Conservation (phyloP, 2,113 vertebrate species). For the Cyrtonyx montezumae region DNA sequence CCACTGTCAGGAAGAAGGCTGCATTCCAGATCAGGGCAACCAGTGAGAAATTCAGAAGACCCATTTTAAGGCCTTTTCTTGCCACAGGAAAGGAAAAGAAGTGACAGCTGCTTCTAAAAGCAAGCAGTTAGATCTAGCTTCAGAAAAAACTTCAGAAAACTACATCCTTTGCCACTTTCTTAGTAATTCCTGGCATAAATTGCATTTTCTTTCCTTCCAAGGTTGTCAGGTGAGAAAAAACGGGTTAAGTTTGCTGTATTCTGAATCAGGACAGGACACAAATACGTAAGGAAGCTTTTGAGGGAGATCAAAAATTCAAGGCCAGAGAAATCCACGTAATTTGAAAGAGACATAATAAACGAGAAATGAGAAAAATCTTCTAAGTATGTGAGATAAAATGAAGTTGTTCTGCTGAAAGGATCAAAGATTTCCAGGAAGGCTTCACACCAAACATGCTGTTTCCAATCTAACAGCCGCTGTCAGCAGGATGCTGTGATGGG, state of each 20-base stretch:
- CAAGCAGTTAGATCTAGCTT: background rate
- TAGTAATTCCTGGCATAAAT: background rate
- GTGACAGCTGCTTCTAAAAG: background rate
- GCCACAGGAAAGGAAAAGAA: background rate
- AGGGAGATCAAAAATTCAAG: conserved; percentile 14
- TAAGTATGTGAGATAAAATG: background rate
- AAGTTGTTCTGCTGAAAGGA: background rate
- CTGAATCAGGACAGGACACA: background rate
- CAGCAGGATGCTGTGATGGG: background rate
- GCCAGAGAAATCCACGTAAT: background rate
- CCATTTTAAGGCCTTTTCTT: background rate
- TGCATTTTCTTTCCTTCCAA: conserved; percentile 5
- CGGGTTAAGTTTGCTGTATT: background rate
- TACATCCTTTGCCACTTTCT: background rate
- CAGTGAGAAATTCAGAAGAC: background rate
- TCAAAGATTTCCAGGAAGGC: conserved; percentile 16
- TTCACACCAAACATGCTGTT: conserved; percentile 11
- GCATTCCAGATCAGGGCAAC: background rate
- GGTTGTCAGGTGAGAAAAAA: background rate
- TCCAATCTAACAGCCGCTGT: background rate
- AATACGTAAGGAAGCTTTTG: background rate
- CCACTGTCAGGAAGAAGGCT: background rate
- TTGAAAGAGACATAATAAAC: background rate
- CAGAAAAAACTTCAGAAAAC: background rate
- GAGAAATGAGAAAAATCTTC: background rate